phyloP scores from a whole-genome alignment of 2,888 invertebrate species.

The Agonopterix arenella region DNA sequence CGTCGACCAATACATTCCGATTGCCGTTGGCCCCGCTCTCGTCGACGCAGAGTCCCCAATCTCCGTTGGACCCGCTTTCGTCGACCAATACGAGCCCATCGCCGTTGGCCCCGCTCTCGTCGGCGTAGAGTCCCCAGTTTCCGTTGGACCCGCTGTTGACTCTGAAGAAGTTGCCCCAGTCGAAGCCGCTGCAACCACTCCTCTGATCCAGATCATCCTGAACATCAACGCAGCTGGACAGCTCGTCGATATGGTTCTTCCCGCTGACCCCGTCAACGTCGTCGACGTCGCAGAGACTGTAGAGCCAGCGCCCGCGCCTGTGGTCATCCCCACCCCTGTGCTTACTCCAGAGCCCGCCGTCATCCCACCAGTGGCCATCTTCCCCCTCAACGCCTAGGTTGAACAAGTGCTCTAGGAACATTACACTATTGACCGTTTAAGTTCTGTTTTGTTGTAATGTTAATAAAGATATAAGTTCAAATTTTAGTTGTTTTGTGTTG shows the following conservation, averaged over 20 bases:
- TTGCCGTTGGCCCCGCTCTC: neutral
- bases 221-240: constrained; percentile 6
- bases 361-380: neutral
- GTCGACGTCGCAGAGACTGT: neutral
- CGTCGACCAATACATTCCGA: neutral
- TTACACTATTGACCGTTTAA: neutral
- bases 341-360: neutral
- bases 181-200: neutral
- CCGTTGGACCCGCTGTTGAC: neutral
- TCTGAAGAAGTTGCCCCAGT: neutral
- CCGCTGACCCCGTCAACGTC: neutral
- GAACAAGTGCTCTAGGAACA: neutral
- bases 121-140: neutral
- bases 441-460: neutral
- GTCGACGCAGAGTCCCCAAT: neutral
- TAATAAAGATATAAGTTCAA: constrained; percentile 1
- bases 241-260: neutral
- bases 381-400: neutral
- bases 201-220: constrained; percentile 1
- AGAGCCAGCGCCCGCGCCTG: neutral
- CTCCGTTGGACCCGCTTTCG: constrained; percentile 15
- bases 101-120: constrained; percentile 17
- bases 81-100: constrained; percentile 7
- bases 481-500: neutral
- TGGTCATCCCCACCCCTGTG: neutral